Conservation (phyloP, 2,797 vertebrate species). For the Chromis chromis region DNA sequence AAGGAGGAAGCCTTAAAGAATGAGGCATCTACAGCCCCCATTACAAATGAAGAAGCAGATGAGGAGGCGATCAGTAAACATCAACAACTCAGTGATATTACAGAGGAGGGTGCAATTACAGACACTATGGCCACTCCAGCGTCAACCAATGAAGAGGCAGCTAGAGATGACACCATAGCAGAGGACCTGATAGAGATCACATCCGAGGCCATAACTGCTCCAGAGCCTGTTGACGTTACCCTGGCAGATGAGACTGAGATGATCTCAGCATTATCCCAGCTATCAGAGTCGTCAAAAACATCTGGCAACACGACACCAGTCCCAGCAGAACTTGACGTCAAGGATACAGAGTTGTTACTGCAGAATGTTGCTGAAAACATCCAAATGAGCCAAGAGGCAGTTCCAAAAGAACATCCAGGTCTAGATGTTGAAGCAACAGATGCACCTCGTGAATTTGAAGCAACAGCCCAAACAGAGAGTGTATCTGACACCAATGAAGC, state of each 20-base stretch:
- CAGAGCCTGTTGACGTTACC: slow-evolving; percentile 83
- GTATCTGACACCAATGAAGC: slow-evolving; percentile 66
- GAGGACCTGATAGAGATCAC: slow-evolving; percentile 86
- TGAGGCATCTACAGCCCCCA: slow-evolving; percentile 23
- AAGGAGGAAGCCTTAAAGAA: slow-evolving; percentile 70
- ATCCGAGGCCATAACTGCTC: slow-evolving; percentile 88
- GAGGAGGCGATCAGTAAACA: slow-evolving; percentile 81
- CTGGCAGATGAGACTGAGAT: slow-evolving; percentile 91
- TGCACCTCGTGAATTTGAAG: slow-evolving; percentile 45
- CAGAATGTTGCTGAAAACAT: slow-evolving; percentile 87
- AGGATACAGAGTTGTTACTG: slow-evolving; percentile 84
- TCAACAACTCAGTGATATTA: slow-evolving; percentile 79
- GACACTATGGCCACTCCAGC: slow-evolving; percentile 73
- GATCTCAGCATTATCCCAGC: slow-evolving; percentile 94
- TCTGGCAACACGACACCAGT: slow-evolving; percentile 91
- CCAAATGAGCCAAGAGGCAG: slow-evolving; percentile 54
- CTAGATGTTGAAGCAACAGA: slow-evolving; percentile 60
- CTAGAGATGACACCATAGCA: slow-evolving; percentile 79
- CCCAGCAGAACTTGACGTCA: slow-evolving; percentile 75
- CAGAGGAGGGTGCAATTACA: slow-evolving; percentile 81
- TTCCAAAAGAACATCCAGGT: slow-evolving; percentile 45
- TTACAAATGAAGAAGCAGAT: slow-evolving; percentile 76
- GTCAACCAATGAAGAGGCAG: slow-evolving; percentile 72
- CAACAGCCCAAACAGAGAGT: slow-evolving; percentile 57
- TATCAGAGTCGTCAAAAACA: slow-evolving; percentile 88